Percentiles rank a stretch among this genome's conserved stretches.
phyloP scores from a whole-genome alignment of 2,888 invertebrate genomes.

The Ophion ellenae region DNA sequence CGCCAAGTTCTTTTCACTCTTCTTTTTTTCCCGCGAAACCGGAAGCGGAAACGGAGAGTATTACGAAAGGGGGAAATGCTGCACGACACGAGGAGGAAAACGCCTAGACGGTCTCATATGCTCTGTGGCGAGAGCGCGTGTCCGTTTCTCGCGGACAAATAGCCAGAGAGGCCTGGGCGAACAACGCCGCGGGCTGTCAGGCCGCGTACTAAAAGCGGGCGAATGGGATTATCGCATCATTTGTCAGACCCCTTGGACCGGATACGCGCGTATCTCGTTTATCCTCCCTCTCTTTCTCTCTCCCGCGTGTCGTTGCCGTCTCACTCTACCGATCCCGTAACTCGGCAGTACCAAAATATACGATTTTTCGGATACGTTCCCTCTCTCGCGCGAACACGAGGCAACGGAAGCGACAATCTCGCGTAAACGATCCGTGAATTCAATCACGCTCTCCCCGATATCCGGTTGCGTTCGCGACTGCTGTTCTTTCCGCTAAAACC shows the following conservation, averaged over 20 bases:
- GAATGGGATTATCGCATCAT: conserved; percentile 12
- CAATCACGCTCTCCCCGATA: conserved; percentile 64
- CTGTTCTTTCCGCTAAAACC: neutral
- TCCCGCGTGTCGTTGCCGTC: neutral
- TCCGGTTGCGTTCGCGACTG: conserved; percentile 22
- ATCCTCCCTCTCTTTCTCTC: neutral
- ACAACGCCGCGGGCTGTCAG: conserved; percentile 60
- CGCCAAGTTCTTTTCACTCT: neutral
- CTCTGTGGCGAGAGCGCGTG: conserved; percentile 47
- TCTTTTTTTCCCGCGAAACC: neutral
- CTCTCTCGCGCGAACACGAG: neutral
- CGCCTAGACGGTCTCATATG: conserved; percentile 62
- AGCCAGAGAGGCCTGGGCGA: conserved; percentile 23
- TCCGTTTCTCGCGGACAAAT: conserved; percentile 42
- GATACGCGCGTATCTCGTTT: neutral
- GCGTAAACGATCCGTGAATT: conserved; percentile 51
- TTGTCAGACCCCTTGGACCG: neutral
- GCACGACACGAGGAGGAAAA: conserved; percentile 59
- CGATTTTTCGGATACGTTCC: neutral
- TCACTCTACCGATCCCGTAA: neutral
- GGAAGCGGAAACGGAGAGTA: neutral
- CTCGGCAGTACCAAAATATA: neutral
- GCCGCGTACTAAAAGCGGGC: conserved; percentile 15
- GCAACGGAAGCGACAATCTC: neutral
- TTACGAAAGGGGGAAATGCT: conserved; percentile 1